These are phyloP conservation scores for Sylvietta virens DNA, from an alignment of 2,113 vertebrate genomes.

Conservation along the genomic window DNA sequence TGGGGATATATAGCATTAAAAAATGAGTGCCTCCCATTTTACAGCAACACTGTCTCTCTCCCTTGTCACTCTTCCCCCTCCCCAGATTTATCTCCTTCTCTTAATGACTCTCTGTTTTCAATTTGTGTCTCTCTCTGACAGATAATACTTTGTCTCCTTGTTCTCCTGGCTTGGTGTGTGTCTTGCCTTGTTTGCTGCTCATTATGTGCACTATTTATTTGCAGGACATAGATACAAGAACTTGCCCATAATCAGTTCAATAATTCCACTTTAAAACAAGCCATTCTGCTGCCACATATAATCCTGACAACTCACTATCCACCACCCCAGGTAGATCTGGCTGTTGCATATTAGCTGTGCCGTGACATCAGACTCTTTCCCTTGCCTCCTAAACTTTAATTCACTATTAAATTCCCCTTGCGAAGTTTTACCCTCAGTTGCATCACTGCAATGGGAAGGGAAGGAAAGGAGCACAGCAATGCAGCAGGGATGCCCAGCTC, in stretches of 20 bases:
- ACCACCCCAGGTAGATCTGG: neutral
- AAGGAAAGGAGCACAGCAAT: neutral
- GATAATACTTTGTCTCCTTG: conserved; percentile 45
- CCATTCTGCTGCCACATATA: conserved; percentile 24
- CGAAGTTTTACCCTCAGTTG: neutral
- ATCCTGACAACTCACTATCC: conserved; percentile 64
- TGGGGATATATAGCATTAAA: neutral
- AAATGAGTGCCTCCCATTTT: neutral
- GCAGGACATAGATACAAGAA: conserved; percentile 56
- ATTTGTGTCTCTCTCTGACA: conserved; percentile 33
- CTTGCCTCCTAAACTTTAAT: neutral
- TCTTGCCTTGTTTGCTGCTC: conserved; percentile 56
- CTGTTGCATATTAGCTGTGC: conserved; percentile 9
- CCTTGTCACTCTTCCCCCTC: neutral
- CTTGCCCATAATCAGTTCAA: conserved; percentile 60
- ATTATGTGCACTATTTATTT: neutral
- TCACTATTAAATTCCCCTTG: neutral
- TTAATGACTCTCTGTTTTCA: conserved; percentile 59
- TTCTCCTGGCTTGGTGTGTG: conserved; percentile 47
- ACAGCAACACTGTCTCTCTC: neutral
- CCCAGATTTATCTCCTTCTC: conserved; percentile 42
- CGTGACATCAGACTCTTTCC: neutral
- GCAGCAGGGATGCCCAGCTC: neutral
- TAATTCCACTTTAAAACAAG: conserved; percentile 68
- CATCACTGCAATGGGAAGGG: neutral